Evolutionary conservation across 35 echinoderm and acorn worm species (phyloP).

Genomic region (Patiria miniata): DNA sequence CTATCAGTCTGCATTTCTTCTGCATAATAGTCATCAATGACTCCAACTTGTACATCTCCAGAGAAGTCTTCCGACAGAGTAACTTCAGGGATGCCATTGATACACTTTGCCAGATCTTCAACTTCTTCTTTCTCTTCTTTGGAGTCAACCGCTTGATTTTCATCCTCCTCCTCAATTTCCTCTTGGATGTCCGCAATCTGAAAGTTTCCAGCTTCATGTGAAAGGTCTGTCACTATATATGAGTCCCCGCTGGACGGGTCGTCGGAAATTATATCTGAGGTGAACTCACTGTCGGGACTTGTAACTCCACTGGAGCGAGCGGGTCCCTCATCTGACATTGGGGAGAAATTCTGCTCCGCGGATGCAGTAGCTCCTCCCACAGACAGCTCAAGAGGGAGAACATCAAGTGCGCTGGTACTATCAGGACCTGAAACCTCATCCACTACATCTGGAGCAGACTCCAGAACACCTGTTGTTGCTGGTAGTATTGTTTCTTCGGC

Average conservation of each 20-base stretch:
- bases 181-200: conserved; percentile 41
- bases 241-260: conserved; percentile 54
- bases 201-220: conserved; percentile 24
- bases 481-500: too few species aligned
- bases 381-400: neutral
- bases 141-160: conserved; percentile 4
- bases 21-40: neutral
- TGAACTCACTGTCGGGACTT: conserved; percentile 22
- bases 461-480: too few species aligned
- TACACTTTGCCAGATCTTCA: conserved; percentile 9
- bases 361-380: neutral
- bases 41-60: neutral
- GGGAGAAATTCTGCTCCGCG: neutral
- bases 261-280: conserved; percentile 9
- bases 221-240: conserved; percentile 36
- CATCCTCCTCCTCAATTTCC: conserved; percentile 7
- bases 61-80: neutral
- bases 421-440: neutral
- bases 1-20: neutral
- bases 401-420: neutral
- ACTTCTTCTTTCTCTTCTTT: conserved; percentile 4
- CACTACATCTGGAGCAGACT: neutral
- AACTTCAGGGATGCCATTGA: neutral
- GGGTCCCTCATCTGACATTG: neutral
- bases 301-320: conserved; percentile 21